phyloP scores from a whole-genome alignment of 2,113 vertebrate genomes.

The Oncorhynchus clarkii region DNA sequence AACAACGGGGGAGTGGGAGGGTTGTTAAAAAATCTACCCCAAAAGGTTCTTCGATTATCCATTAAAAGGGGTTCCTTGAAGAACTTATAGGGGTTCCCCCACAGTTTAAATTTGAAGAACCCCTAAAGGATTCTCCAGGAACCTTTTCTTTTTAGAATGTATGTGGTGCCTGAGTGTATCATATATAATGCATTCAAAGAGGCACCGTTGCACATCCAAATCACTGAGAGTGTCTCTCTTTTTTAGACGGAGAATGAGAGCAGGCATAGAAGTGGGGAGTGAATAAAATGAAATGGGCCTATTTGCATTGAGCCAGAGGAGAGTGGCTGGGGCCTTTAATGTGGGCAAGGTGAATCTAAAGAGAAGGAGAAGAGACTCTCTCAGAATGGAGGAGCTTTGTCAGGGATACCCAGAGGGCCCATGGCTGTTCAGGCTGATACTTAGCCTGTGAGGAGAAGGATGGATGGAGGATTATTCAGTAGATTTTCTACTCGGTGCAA shows the following conservation, averaged over 20 bases:
- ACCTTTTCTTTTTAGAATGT: too few species aligned
- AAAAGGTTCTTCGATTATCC: too few species aligned
- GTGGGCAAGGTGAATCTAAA: slow-evolving; percentile 17
- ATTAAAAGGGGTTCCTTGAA: too few species aligned
- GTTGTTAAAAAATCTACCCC: too few species aligned
- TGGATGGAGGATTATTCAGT: background rate
- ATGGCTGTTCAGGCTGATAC: background rate
- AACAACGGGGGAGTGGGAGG: too few species aligned
- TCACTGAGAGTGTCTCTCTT: slow-evolving; percentile 30
- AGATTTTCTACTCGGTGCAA: slow-evolving; percentile 6
- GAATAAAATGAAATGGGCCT: slow-evolving; percentile 50
- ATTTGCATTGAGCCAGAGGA: slow-evolving; percentile 56
- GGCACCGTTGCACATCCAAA: background rate
- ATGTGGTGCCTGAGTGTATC: slow-evolving; percentile 17
- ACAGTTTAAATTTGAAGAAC: too few species aligned
- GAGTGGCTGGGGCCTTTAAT: slow-evolving; percentile 11
- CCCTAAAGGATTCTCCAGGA: too few species aligned
- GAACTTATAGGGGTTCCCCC: too few species aligned
- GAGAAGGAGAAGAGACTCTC: slow-evolving; percentile 13
- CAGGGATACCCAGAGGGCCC: background rate
- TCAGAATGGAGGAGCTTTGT: slow-evolving; percentile 8
- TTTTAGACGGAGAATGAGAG: slow-evolving; percentile 23
- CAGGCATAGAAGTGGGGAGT: slow-evolving; percentile 12
- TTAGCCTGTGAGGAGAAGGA: too few species aligned
- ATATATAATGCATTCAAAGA: slow-evolving; percentile 16